Percentiles rank a stretch among this genome's conserved stretches.
Evolutionary conservation across 2,113 vertebrate species (phyloP).

Genomic region (Danionella cerebrum): DNA sequence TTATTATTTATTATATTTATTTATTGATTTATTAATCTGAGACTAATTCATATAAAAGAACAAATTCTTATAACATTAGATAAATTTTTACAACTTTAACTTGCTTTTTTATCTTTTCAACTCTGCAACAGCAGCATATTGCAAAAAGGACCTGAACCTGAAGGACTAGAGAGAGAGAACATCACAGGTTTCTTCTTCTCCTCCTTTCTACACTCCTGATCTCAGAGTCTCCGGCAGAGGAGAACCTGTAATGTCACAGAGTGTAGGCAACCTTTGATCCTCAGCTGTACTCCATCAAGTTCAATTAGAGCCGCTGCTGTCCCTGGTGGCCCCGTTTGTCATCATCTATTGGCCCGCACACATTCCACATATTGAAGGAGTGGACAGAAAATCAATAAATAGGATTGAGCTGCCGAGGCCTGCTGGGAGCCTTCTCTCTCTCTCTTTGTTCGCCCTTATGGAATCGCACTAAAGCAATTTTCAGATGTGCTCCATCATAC

Average conservation of each 20-base stretch:
- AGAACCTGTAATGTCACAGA: slow-evolving; percentile 58
- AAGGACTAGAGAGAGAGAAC: background rate
- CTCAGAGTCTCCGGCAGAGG: slow-evolving; percentile 34
- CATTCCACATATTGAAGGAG: slow-evolving; percentile 68
- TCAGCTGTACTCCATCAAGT: slow-evolving; percentile 65
- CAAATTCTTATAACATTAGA: too few relatives aligned
- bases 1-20: too few relatives aligned
- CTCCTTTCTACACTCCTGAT: background rate
- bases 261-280: slow-evolving; percentile 61
- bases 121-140: background rate
- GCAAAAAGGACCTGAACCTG: background rate
- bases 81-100: too few relatives aligned
- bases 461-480: slow-evolving; percentile 1
- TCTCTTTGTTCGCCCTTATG: background rate
- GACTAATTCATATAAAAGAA: too few relatives aligned
- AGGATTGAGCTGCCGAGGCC: slow-evolving; percentile 64
- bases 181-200: background rate
- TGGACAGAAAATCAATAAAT: slow-evolving; percentile 71
- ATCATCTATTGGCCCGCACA: slow-evolving; percentile 65
- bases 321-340: slow-evolving; percentile 66
- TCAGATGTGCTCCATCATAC: slow-evolving; percentile 55
- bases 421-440: slow-evolving; percentile 44
- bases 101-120: background rate
- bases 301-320: slow-evolving; percentile 64
- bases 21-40: too few relatives aligned